phyloP scores from a whole-genome alignment of 2,888 invertebrate genomes.

The Thereva unica region DNA sequence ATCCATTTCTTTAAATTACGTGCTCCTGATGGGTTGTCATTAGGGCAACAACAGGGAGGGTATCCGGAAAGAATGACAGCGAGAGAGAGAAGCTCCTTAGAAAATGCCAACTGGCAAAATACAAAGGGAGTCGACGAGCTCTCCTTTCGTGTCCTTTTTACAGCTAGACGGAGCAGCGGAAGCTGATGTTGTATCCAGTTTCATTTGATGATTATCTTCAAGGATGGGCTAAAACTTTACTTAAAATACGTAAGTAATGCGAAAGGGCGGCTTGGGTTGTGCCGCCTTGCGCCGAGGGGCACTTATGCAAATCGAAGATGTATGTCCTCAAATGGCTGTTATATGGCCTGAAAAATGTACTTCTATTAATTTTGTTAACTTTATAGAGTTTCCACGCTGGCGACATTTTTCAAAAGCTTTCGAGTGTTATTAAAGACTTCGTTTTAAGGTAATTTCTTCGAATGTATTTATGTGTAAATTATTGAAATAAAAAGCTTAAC shows the following conservation, averaged over 20 bases:
- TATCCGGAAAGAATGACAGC: constrained; percentile 17
- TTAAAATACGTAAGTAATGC: constrained; percentile 16
- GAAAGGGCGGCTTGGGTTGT: constrained; percentile 19
- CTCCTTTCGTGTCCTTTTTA: constrained; percentile 3
- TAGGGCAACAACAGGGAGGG: constrained; percentile 31
- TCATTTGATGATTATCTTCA: constrained; percentile 13
- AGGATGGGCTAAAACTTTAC: constrained; percentile 15
- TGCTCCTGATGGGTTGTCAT: constrained; percentile 40
- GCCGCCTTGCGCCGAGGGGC: constrained; percentile 6
- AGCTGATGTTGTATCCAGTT: constrained; percentile 22
- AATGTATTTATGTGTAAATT: no score
- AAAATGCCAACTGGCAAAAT: constrained; percentile 6
- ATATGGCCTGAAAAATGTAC: constrained; percentile 13
- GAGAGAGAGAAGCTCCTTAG: neutral
- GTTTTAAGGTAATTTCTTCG: no score
- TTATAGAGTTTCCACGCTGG: no score
- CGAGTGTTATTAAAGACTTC: no score
- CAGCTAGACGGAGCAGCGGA: constrained; percentile 4
- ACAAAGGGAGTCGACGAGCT: constrained; percentile 1
- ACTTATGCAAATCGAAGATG: constrained; percentile 20
- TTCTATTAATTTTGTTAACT: constrained; percentile 3
- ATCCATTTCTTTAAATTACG: constrained; percentile 41
- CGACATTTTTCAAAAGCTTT: no score
- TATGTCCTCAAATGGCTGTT: constrained; percentile 10
- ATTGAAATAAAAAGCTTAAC: no score